phyloP scores from a whole-genome alignment of 1,140 invertebrate genomes.

The Drosophila hydei region DNA sequence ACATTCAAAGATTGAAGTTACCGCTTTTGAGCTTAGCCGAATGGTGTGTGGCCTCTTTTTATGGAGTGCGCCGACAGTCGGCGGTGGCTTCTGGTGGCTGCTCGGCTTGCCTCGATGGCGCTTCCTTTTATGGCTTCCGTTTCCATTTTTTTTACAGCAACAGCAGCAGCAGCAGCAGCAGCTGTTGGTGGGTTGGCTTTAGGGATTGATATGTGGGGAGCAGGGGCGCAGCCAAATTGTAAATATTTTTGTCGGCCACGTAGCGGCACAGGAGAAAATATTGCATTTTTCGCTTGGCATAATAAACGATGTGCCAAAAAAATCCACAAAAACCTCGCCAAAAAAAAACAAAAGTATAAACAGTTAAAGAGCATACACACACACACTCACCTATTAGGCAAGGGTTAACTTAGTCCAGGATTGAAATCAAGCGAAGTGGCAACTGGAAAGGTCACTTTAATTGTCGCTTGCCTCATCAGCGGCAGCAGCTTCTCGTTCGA shows the following conservation, averaged over 20 bases:
- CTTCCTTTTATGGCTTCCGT: conserved; percentile 78
- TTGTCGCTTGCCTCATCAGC: conserved; percentile 8
- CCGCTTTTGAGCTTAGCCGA: conserved; percentile 80
- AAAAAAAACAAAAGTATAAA: conserved; percentile 53
- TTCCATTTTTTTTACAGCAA: conserved; percentile 41
- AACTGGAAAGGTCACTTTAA: conserved; percentile 26
- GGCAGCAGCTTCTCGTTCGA: too few relatives aligned
- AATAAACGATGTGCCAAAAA: conserved; percentile 76
- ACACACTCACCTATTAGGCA: conserved; percentile 3
- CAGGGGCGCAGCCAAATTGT: conserved; percentile 67
- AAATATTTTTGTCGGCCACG: conserved; percentile 81
- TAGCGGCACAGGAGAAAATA: conserved; percentile 80
- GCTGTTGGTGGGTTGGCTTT: conserved; percentile 43
- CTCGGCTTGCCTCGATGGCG: conserved; percentile 45
- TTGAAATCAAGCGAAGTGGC: conserved; percentile 8
- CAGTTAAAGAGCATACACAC: conserved; percentile 55
- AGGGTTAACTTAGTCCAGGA: conserved; percentile 5
- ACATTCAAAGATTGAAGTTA: conserved; percentile 81
- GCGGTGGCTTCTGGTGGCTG: conserved; percentile 22
- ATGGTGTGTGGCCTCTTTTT: conserved; percentile 79
- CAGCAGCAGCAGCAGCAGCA: conserved; percentile 53
- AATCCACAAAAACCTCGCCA: conserved; percentile 39
- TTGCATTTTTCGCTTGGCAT: conserved; percentile 81
- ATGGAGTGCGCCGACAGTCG: conserved; percentile 62
- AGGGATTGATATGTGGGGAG: conserved; percentile 16